A percentile compares a stretch with the other conserved stretches of the same genome.
Evolutionary conservation across 2,113 vertebrate genomes (phyloP).

Genomic region (Nycticorax nycticorax): DNA sequence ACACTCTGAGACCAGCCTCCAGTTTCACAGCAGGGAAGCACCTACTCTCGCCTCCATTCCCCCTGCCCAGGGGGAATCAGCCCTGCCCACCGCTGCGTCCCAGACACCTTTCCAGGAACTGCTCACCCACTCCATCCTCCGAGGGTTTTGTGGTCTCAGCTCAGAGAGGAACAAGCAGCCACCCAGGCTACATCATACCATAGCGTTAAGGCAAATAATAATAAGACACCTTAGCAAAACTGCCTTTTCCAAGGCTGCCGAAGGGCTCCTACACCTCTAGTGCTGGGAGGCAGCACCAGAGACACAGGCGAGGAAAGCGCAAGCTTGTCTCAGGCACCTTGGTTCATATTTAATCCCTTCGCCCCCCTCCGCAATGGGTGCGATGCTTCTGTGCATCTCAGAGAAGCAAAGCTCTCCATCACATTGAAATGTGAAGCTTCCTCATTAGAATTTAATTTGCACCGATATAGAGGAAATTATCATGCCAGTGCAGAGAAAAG

Average conservation of each 20-base stretch:
- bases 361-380: not conserved
- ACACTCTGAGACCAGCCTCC: not conserved
- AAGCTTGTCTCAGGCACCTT: not conserved
- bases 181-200: not conserved
- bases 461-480: slow-evolving; percentile 59
- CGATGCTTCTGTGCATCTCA: not conserved
- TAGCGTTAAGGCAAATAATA: not conserved
- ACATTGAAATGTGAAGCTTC: slow-evolving; percentile 32
- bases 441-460: slow-evolving; percentile 69
- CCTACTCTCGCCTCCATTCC: fast-evolving
- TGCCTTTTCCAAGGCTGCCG: not conserved
- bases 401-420: slow-evolving; percentile 41
- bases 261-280: not conserved
- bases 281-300: not conserved
- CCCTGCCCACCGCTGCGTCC: not conserved
- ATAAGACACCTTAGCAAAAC: not conserved
- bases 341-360: not conserved
- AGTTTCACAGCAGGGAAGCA: not conserved
- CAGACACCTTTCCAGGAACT: not conserved
- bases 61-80: not conserved
- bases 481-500: slow-evolving; percentile 50
- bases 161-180: not conserved
- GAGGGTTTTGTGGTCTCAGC: not conserved
- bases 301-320: not conserved
- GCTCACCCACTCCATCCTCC: not conserved